Evolutionary conservation across 2,888 invertebrate genomes (phyloP).

Genomic region (Nomada fucata): DNA sequence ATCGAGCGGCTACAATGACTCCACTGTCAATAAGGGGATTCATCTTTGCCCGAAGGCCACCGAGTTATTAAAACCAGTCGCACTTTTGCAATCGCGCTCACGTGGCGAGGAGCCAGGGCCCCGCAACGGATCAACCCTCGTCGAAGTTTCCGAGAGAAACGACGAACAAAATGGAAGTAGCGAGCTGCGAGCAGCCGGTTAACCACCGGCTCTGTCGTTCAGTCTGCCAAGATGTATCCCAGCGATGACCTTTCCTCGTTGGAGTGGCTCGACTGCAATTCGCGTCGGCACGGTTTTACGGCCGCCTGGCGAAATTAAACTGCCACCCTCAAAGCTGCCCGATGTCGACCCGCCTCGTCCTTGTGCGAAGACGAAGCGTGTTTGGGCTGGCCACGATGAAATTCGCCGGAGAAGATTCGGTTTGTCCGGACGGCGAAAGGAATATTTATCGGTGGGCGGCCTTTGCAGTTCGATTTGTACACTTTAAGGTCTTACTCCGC

Average conservation of each 20-base stretch:
- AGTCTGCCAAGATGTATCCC: slow-evolving; percentile 28
- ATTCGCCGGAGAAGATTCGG: background rate
- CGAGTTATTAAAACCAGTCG: slow-evolving; percentile 61
- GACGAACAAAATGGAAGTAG: slow-evolving; percentile 58
- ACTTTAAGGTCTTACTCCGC: too few relatives aligned
- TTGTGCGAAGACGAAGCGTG: slow-evolving; percentile 6
- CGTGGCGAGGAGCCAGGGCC: slow-evolving; percentile 52
- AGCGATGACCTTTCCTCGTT: slow-evolving; percentile 50
- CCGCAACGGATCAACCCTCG: slow-evolving; percentile 61
- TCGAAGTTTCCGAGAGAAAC: slow-evolving; percentile 32
- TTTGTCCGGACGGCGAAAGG: background rate
- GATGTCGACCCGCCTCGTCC: slow-evolving; percentile 34
- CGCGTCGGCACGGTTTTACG: slow-evolving; percentile 58
- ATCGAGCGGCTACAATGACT: background rate
- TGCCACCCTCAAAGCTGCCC: slow-evolving; percentile 67
- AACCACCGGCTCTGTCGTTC: slow-evolving; percentile 38
- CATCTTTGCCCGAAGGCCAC: slow-evolving; percentile 33
- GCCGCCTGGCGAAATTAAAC: slow-evolving; percentile 68
- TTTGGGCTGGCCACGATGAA: slow-evolving; percentile 15
- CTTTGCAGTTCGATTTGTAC: background rate
- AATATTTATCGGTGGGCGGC: background rate
- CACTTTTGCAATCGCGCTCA: slow-evolving; percentile 52
- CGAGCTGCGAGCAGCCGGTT: slow-evolving; percentile 51
- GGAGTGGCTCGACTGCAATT: slow-evolving; percentile 15
- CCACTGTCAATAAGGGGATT: background rate